A percentile compares a stretch with the other conserved stretches of the same genome.
Conservation (phyloP, 2,888 invertebrate genomes). For the Drosophila merina region DNA sequence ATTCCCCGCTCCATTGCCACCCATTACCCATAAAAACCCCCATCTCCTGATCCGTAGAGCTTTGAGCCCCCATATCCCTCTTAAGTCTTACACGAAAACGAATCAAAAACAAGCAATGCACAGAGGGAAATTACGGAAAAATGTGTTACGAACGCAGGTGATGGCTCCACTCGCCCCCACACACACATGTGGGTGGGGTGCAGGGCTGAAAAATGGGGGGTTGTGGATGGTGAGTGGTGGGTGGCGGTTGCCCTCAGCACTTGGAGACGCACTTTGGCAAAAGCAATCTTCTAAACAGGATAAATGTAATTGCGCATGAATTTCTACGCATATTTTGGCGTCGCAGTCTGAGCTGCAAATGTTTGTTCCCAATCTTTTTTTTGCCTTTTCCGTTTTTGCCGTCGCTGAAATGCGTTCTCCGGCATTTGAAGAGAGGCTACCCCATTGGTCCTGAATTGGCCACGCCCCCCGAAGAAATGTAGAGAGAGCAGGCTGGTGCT, state of each 20-base stretch:
- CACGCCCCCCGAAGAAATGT: constrained; percentile 57
- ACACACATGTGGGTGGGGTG: constrained; percentile 13
- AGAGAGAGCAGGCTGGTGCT: constrained; percentile 13
- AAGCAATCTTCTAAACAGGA: constrained; percentile 84
- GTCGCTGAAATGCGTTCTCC: constrained; percentile 58
- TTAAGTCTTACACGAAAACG: constrained; percentile 72
- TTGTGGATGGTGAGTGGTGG: constrained; percentile 35
- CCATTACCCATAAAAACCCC: background rate
- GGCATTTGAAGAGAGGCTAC: constrained; percentile 39
- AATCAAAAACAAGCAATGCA: constrained; percentile 76
- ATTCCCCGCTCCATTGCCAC: constrained; percentile 9
- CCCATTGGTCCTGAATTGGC: constrained; percentile 57
- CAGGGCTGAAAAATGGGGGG: constrained; percentile 16
- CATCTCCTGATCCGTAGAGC: background rate
- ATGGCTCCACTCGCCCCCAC: constrained; percentile 12
- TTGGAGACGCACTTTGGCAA: constrained; percentile 79
- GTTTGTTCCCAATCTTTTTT: constrained; percentile 42
- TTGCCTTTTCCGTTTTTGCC: constrained; percentile 47
- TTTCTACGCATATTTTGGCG: constrained; percentile 82
- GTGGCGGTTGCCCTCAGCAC: constrained; percentile 65
- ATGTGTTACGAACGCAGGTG: constrained; percentile 64
- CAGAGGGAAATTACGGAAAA: constrained; percentile 75
- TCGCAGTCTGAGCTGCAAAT: constrained; percentile 46
- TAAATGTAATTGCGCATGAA: constrained; percentile 84
- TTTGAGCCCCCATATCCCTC: constrained; percentile 18